Percentiles rank a stretch among this genome's conserved stretches.
phyloP scores from a whole-genome alignment of 2,888 invertebrate species.

The Malthinus seriepunctatus region DNA sequence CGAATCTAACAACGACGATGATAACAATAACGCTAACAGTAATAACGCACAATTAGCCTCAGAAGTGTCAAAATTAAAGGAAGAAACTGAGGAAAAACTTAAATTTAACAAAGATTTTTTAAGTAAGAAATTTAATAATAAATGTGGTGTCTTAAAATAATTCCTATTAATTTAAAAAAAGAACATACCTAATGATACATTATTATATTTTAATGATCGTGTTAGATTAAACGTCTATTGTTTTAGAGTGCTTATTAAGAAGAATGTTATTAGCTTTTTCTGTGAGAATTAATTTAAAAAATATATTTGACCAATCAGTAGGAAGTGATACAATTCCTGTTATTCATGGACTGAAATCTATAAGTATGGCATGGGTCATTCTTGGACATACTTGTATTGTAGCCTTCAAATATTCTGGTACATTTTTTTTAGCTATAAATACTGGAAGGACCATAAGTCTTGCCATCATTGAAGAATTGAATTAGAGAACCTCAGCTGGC shows the following conservation, averaged over 20 bases:
- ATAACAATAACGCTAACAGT: conserved; percentile 13
- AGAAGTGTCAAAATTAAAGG: conserved; percentile 23
- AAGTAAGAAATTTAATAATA: not conserved
- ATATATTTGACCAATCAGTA: conserved; percentile 78
- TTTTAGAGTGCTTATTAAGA: conserved; percentile 62
- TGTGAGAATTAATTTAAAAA: conserved; percentile 74
- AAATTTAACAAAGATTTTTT: conserved; percentile 18
- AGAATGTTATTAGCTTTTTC: conserved; percentile 80
- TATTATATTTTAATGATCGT: too few species aligned
- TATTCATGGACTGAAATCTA: conserved; percentile 65
- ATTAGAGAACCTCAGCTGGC: too few species aligned
- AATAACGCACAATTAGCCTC: conserved; percentile 25
- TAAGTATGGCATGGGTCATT: conserved; percentile 69
- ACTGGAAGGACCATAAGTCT: not conserved
- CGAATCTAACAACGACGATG: conserved; percentile 32
- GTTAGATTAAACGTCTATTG: too few species aligned
- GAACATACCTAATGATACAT: too few species aligned
- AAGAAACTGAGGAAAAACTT: conserved; percentile 19
- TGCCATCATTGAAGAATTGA: too few species aligned
- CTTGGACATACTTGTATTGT: conserved; percentile 77
- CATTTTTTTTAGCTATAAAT: conserved; percentile 1
- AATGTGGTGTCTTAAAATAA: not conserved
- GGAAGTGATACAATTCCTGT: conserved; percentile 80
- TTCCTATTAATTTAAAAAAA: too few species aligned
- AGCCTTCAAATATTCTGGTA: conserved; percentile 78